Conservation (phyloP, 92 coral and sea anemone genomes). For the Phymanthus crucifer region DNA sequence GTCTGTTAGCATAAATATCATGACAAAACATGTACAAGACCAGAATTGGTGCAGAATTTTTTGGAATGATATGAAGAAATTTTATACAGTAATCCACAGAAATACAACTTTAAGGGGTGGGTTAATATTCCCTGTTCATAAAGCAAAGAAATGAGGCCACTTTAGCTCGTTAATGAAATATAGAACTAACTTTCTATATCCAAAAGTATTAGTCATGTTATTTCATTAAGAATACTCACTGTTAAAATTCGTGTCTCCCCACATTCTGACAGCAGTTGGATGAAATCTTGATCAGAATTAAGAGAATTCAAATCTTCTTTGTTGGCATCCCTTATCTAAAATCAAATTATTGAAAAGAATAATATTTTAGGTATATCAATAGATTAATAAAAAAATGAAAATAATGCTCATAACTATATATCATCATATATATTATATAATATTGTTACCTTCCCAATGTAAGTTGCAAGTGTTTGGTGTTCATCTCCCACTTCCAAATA, state of each 20-base stretch:
- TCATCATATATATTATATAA: background rate
- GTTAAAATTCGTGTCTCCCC: constrained; percentile 39
- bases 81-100: background rate
- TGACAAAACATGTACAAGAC: background rate
- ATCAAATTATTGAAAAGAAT: constrained; percentile 1
- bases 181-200: background rate
- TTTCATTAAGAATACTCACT: constrained; percentile 35
- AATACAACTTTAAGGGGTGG: background rate
- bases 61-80: background rate
- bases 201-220: background rate
- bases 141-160: background rate
- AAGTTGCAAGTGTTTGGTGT: constrained; percentile 1
- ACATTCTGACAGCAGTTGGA: constrained; percentile 38
- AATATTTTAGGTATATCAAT: constrained; percentile 2
- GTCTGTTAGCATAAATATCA: constrained; percentile 2
- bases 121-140: background rate
- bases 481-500: constrained; percentile 41
- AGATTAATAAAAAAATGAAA: background rate
- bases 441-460: constrained; percentile 30
- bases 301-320: constrained; percentile 25
- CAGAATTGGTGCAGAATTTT: background rate
- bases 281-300: constrained; percentile 32
- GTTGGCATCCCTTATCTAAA: constrained; percentile 40
- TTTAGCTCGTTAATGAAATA: background rate
- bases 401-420: background rate